Base-by-base conservation (phyloP, 2,888 invertebrate genomes). In the Galerucella pusilla region DNA sequence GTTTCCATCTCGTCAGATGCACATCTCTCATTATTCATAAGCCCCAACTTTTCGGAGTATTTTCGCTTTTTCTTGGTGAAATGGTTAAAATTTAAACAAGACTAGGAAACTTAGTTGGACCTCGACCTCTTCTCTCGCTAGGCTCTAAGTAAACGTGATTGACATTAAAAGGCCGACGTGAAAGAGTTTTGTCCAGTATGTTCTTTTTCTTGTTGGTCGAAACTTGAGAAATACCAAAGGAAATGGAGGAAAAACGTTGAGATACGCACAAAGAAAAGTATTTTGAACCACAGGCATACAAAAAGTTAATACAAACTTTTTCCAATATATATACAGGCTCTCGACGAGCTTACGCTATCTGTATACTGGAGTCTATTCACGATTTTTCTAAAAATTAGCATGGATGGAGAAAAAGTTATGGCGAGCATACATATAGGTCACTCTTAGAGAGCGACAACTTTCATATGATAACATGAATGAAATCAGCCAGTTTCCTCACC, bases 131-230 rank as follows among this genome's bases (percentile, higher is more conserved):
- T 54, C 45, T 68, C 28, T 68, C 46, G 9, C 68, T 59, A 42
- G 20, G 42, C n/a, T 45, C 16, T 49, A 45, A 12, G 45, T 59
- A 42, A 59, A 59, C 68, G 59, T 68, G 68, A 68, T 68, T 68
- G 68, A 59, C 59, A 68, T 68, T 45, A n/a, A 16, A 35, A 42
- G 11, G n/a, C 35, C 35, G 35, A 42, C 35, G 35, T 42, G 35
- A 25, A 35, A 54, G 54, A 68, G 54, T 68, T 68, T 57, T n/a
- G 54, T 57, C 57, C 54, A 42, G 57, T 42, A 42, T 68, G 42
- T 14, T 54, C n/a, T n/a, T 68, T 16, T 10, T 16, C n/a, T 68
- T 57, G n/a, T 28, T 16, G 16, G 42, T 52, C 7, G 57, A 68
- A 68, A 68, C 54, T 49, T 54, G 54, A 25, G 16, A 57, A 25